Evolutionary conservation across 2,888 invertebrate genomes (phyloP).

Genomic region (Ypsolopha sequella): DNA sequence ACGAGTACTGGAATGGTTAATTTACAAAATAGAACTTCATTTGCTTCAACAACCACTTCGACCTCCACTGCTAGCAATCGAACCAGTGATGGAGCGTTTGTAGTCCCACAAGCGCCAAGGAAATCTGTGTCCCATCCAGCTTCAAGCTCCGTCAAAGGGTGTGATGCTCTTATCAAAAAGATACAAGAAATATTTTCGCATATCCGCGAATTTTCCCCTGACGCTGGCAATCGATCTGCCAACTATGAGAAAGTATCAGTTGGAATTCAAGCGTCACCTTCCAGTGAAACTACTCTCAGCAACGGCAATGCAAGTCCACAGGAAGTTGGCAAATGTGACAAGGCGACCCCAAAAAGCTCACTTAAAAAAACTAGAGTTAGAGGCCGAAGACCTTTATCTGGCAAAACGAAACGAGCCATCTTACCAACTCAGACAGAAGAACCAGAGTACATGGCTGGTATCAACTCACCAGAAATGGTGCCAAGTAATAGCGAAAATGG

Average conservation of each 20-base stretch:
- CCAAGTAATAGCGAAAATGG: slow-evolving; percentile 46
- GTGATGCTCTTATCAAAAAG: slow-evolving; percentile 51
- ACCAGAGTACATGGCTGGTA: slow-evolving; percentile 51
- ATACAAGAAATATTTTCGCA: slow-evolving; percentile 56
- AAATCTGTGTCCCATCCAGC: slow-evolving; percentile 47
- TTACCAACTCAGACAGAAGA: slow-evolving; percentile 58
- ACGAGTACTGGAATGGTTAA: slow-evolving; percentile 57
- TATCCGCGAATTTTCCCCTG: slow-evolving; percentile 36
- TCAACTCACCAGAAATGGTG: slow-evolving; percentile 64
- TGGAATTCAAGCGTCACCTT: slow-evolving; percentile 45
- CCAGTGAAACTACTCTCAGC: slow-evolving; percentile 34
- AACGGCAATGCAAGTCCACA: slow-evolving; percentile 60
- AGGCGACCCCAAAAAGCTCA: slow-evolving; percentile 64
- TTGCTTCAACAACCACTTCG: slow-evolving; percentile 53
- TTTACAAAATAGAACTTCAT: slow-evolving; percentile 52
- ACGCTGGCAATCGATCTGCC: slow-evolving; percentile 36
- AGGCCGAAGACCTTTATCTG: slow-evolving; percentile 49
- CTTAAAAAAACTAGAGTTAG: slow-evolving; percentile 56
- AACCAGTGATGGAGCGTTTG: slow-evolving; percentile 60
- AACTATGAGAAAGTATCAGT: slow-evolving; percentile 53
- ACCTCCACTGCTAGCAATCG: slow-evolving; percentile 42
- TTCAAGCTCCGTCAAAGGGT: slow-evolving; percentile 50
- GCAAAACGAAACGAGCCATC: slow-evolving; percentile 54
- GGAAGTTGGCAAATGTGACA: slow-evolving; percentile 48
- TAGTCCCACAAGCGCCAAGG: slow-evolving; percentile 60